These are phyloP conservation scores for Lipophrys pholis DNA, from an alignment of 2,113 vertebrate genomes.

Conservation along the genomic window DNA sequence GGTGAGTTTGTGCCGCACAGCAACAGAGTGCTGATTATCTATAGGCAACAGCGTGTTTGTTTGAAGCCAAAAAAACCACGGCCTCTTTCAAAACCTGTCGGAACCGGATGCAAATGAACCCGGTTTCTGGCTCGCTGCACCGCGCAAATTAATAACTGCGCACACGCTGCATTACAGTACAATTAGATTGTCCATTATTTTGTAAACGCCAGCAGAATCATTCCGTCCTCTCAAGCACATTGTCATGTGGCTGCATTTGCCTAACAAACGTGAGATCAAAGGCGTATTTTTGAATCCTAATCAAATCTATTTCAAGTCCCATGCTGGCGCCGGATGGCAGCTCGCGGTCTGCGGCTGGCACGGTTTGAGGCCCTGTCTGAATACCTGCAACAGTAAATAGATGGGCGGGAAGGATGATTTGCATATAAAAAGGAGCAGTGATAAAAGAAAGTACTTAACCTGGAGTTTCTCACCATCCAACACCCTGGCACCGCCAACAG, in stretches of 20 bases:
- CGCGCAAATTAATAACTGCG: slow-evolving; percentile 72
- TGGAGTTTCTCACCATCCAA: slow-evolving; percentile 79
- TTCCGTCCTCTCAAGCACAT: slow-evolving; percentile 64
- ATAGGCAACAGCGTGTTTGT: slow-evolving; percentile 66
- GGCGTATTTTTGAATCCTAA: slow-evolving; percentile 75
- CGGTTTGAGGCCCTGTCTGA: slow-evolving; percentile 70
- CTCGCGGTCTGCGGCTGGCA: slow-evolving; percentile 57
- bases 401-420: slow-evolving; percentile 76
- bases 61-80: slow-evolving; percentile 52
- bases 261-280: slow-evolving; percentile 80
- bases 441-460: slow-evolving; percentile 84
- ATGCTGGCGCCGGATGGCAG: slow-evolving; percentile 50
- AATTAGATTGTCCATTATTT: slow-evolving; percentile 80
- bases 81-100: slow-evolving; percentile 67
- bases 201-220: slow-evolving; percentile 73
- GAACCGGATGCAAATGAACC: slow-evolving; percentile 71
- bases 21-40: slow-evolving; percentile 71
- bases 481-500: slow-evolving; percentile 72
- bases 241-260: slow-evolving; percentile 72
- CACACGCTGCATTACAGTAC: slow-evolving; percentile 64
- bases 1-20: slow-evolving; percentile 56
- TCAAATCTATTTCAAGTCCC: slow-evolving; percentile 76
- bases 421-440: slow-evolving; percentile 83
- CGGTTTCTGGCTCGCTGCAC: slow-evolving; percentile 72
- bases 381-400: slow-evolving; percentile 82